These are phyloP conservation scores for Clistopyga incitator DNA, from an alignment of 2,888 invertebrate genomes.

Conservation along the genomic window DNA sequence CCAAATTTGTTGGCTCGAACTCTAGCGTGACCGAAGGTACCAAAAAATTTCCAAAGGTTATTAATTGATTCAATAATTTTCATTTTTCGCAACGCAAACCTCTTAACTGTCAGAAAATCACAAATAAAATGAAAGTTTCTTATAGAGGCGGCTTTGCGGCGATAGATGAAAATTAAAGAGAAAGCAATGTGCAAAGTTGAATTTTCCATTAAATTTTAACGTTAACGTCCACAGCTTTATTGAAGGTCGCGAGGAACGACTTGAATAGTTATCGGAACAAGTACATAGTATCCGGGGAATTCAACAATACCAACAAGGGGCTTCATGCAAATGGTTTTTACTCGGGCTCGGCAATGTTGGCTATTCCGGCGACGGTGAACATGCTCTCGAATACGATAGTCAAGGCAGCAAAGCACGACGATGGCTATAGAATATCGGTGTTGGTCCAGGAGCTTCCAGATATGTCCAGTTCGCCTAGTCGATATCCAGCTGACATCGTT, in stretches of 20 bases:
- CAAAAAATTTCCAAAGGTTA: too few relatives aligned
- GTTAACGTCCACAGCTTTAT: conserved; percentile 80
- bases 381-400: conserved; percentile 84
- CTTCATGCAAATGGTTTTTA: conserved; percentile 83
- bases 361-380: conserved; percentile 86
- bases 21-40: conserved; percentile 70
- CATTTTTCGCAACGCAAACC: too few relatives aligned
- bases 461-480: conserved; percentile 49
- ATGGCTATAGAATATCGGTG: conserved; percentile 74
- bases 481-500: conserved; percentile 61
- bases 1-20: conserved; percentile 58
- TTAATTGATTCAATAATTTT: too few relatives aligned
- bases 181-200: too few relatives aligned
- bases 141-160: too few relatives aligned
- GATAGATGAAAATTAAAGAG: too few relatives aligned
- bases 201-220: too few relatives aligned
- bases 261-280: conserved; percentile 84
- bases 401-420: conserved; percentile 73
- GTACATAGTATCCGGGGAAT: conserved; percentile 85
- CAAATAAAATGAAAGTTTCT: too few relatives aligned
- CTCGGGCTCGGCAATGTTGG: conserved; percentile 85
- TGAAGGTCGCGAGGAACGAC: conserved; percentile 80
- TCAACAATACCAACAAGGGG: conserved; percentile 74
- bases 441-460: conserved; percentile 76
- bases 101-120: too few relatives aligned